Base-by-base conservation (phyloP, 53 echinoderm and acorn worm genomes). In the Holothuria scabra region DNA sequence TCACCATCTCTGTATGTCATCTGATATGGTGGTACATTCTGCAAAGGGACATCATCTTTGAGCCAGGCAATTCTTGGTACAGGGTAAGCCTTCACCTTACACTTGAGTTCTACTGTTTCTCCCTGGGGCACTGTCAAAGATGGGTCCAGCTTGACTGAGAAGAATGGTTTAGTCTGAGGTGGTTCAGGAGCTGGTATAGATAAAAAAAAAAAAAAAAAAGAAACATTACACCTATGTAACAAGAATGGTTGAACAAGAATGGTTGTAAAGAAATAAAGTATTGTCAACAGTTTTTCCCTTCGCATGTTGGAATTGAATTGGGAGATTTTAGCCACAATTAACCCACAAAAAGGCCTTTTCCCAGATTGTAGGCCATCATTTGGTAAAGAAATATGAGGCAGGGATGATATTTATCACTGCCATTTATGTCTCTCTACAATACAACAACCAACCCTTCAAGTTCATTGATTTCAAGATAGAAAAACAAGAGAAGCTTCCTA, bases 81-180 rank as follows among this genome's bases (percentile, higher is more conserved):
- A 37, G 96, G 96, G 49, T 90, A 92, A 34, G 91, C 96, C 0
- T 87, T 88, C 52, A 99, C 90, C 29, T 76, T 80, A 29, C 94
- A 91, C 48, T 86, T 79, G 32, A 99, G 76, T 34, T 88, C 82
- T 26, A 89, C 84, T 26, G 95, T 88, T 30, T 90, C 78, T 25
- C 95, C 95, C 58, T 90, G 88, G 16, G 74, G 69, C 59, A 95
- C 66, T 3, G 88, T 88, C 26, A 88, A 60, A 11, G 82, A 81
- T 4, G 65, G 64, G 21, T 61, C 82, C 82, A 81, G n/a, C 22
- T 64, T 61, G 8, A 81, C 24, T 28, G 82, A 63, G 82, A 81
- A 81, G 82, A 81, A 81, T 19, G 82, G 82, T 29, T 81, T 81
- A 19, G 82, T 81, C 64, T 81, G 37, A 13, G 82, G 82, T 81